These are phyloP conservation scores for Oplegnathus fasciatus DNA, from an alignment of 2,113 vertebrate genomes.

Conservation along the genomic window DNA sequence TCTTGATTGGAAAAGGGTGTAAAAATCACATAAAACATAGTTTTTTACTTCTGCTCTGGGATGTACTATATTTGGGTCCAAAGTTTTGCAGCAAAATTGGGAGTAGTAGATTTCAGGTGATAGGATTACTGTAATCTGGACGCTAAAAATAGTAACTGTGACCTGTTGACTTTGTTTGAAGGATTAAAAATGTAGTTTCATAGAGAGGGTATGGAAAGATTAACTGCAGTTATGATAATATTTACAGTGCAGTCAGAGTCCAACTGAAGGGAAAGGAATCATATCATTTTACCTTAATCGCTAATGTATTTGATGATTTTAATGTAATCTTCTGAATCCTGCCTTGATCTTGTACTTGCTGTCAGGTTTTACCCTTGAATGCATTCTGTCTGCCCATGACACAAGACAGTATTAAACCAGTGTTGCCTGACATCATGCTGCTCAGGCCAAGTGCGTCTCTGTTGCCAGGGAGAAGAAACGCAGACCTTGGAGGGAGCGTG, in stretches of 20 bases:
- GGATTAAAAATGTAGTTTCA: conserved; percentile 34
- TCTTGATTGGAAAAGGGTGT: not conserved
- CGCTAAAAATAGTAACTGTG: conserved; percentile 25
- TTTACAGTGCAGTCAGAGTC: not conserved
- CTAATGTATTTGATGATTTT: not conserved
- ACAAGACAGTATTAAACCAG: conserved; percentile 47
- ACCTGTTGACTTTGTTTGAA: conserved; percentile 19
- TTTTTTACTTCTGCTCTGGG: not conserved
- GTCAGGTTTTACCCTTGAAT: conserved; percentile 8
- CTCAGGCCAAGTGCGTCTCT: conserved; percentile 42
- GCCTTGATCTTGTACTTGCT: not conserved
- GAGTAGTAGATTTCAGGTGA: conserved; percentile 33
- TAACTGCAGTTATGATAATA: not conserved
- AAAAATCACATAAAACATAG: not conserved
- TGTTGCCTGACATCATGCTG: conserved; percentile 59
- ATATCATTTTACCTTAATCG: not conserved
- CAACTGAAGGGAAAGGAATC: not conserved
- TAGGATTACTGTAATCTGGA: conserved; percentile 44
- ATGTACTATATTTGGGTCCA: conserved; percentile 1
- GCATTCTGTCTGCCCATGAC: conserved; percentile 45
- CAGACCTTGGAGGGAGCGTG: conserved; percentile 60
- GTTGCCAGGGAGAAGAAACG: conserved; percentile 72
- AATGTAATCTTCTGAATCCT: conserved; percentile 4
- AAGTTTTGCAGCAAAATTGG: conserved; percentile 6
- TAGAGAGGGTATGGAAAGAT: not conserved